phyloP scores from a whole-genome alignment of 1,140 invertebrate species.

The Drosophila seguyi region DNA sequence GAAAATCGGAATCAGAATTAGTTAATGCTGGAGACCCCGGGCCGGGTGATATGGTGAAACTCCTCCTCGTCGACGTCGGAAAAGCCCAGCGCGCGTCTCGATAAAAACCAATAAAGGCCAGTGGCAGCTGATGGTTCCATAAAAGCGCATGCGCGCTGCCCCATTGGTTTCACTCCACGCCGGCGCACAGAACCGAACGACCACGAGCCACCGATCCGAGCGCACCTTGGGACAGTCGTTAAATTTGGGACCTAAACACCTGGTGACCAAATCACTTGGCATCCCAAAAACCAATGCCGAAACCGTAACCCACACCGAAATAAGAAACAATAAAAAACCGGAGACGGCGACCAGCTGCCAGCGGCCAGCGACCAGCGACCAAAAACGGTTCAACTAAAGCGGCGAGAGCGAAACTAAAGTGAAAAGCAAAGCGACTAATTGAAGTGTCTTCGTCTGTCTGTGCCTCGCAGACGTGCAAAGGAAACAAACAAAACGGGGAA shows the following conservation, averaged over 20 bases:
- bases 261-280: slow-evolving; percentile 13
- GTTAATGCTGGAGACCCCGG: slow-evolving; percentile 25
- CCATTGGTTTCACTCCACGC: slow-evolving; percentile 56
- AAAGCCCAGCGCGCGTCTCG: slow-evolving; percentile 50
- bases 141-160: slow-evolving; percentile 57
- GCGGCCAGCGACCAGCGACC: slow-evolving; percentile 1
- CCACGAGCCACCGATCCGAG: not conserved
- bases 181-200: slow-evolving; percentile 45
- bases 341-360: not conserved
- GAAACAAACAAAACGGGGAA: slow-evolving; percentile 77
- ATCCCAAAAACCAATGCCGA: slow-evolving; percentile 21
- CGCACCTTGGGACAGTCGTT: not conserved
- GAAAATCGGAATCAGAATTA: slow-evolving; percentile 7
- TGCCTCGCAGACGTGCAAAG: slow-evolving; percentile 57
- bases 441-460: slow-evolving; percentile 49
- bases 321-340: slow-evolving; percentile 10
- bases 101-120: slow-evolving; percentile 10
- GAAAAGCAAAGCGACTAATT: slow-evolving; percentile 74
- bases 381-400: slow-evolving; percentile 36
- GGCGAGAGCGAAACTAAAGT: slow-evolving; percentile 54
- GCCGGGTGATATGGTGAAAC: slow-evolving; percentile 37
- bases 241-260: not conserved
- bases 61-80: slow-evolving; percentile 35
- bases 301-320: slow-evolving; percentile 11
- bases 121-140: slow-evolving; percentile 36